phyloP scores from a whole-genome alignment of 2,797 vertebrate genomes.

The Coilia nasus region DNA sequence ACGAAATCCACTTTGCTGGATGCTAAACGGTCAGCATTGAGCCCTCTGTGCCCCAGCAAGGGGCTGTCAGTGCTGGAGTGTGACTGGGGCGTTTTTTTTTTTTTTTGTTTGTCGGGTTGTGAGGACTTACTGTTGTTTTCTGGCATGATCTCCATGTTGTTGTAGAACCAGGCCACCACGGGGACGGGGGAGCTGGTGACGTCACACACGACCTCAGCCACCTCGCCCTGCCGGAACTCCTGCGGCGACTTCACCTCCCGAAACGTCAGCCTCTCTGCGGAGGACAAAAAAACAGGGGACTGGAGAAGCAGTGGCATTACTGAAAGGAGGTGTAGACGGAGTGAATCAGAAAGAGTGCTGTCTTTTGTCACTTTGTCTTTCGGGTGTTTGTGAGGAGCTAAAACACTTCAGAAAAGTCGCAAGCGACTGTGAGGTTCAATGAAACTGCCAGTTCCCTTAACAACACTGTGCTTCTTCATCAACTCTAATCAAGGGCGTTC shows the following conservation, averaged over 20 bases:
- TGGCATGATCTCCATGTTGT: slow-evolving; percentile 87
- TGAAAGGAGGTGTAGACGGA: background rate
- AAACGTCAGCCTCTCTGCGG: slow-evolving; percentile 93
- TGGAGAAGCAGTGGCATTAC: background rate
- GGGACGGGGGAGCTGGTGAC: slow-evolving; percentile 95
- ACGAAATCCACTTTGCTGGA: background rate
- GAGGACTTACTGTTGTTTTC: slow-evolving; percentile 88
- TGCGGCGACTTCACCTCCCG: slow-evolving; percentile 88
- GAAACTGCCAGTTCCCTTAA: background rate
- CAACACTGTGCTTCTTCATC: background rate
- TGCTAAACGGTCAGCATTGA: background rate
- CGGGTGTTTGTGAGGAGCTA: background rate
- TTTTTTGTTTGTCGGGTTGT: too few relatives aligned
- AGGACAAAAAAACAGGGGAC: slow-evolving; percentile 42
- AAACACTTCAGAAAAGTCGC: background rate
- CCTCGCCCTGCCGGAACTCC: slow-evolving; percentile 92
- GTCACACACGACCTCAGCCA: slow-evolving; percentile 90
- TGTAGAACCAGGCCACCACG: slow-evolving; percentile 92
- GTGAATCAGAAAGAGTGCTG: background rate
- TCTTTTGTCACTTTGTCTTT: background rate
- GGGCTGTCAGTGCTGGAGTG: background rate
- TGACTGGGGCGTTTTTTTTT: too few relatives aligned
- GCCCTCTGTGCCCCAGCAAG: background rate
- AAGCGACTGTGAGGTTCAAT: background rate
- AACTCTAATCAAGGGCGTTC: background rate